Evolutionary conservation across 1,140 invertebrate species (phyloP).

Genomic region (Venustaconcha ellipsiformis): DNA sequence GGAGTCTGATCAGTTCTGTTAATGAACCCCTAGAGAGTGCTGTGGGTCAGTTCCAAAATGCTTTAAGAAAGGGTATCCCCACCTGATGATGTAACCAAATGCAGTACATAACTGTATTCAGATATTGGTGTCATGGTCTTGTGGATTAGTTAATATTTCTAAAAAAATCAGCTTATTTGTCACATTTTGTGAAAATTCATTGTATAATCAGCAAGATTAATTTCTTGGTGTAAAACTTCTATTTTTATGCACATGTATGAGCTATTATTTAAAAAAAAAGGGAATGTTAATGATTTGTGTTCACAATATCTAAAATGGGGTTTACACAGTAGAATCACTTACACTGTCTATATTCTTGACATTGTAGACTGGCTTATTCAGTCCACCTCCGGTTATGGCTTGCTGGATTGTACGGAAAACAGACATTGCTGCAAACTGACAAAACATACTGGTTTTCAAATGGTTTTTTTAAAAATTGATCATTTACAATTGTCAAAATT

Average conservation of each 20-base stretch:
- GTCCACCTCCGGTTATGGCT: slow-evolving; percentile 11
- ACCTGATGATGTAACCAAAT: too few relatives aligned
- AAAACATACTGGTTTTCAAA: neutral
- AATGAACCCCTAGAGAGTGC: too few relatives aligned
- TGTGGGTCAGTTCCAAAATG: too few relatives aligned
- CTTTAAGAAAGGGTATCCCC: too few relatives aligned
- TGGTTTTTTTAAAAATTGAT: neutral
- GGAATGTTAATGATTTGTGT: neutral
- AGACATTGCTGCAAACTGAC: slow-evolving; percentile 15
- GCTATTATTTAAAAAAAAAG: neutral
- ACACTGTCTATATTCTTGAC: slow-evolving; percentile 20
- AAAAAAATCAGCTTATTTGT: neutral
- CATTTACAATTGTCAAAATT: neutral
- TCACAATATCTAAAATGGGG: neutral
- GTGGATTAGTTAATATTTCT: too few relatives aligned
- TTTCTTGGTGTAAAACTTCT: neutral
- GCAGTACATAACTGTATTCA: too few relatives aligned
- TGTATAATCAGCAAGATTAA: neutral
- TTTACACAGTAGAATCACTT: neutral
- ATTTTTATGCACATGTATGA: neutral
- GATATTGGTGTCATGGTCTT: too few relatives aligned
- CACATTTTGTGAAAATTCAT: neutral
- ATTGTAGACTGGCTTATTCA: slow-evolving; percentile 31
- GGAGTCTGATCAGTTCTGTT: too few relatives aligned
- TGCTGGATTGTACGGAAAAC: slow-evolving; percentile 30